Conservation (phyloP, 2,888 invertebrate genomes). For the Eupithecia dodoneata region DNA sequence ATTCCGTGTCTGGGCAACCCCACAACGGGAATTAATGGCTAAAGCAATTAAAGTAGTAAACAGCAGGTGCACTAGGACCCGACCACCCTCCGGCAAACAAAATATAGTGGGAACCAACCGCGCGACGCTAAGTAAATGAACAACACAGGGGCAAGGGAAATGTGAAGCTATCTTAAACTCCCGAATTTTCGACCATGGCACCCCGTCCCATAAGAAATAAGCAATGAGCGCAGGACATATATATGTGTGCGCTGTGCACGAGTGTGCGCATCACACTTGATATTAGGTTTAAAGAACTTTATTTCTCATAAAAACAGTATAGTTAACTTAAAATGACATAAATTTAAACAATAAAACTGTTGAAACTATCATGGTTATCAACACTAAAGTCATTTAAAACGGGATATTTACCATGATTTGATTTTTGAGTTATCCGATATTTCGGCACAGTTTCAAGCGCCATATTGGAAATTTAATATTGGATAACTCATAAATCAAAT, state of each 20-base stretch:
- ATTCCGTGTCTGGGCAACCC: conserved; percentile 62
- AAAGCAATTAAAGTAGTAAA: conserved; percentile 80
- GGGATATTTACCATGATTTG: too few relatives aligned
- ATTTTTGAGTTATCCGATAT: too few relatives aligned
- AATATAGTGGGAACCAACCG: conserved; percentile 69
- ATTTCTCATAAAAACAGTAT: too few relatives aligned
- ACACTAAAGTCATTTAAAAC: too few relatives aligned
- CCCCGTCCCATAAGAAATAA: neutral
- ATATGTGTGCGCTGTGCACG: neutral
- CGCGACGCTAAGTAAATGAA: conserved; percentile 50
- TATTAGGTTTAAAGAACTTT: too few relatives aligned
- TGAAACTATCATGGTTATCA: too few relatives aligned
- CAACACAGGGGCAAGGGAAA: conserved; percentile 44
- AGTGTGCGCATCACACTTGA: neutral
- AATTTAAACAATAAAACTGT: too few relatives aligned
- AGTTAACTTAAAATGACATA: too few relatives aligned
- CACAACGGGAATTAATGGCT: conserved; percentile 76
- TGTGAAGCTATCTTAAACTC: conserved; percentile 9
- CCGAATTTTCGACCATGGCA: neutral
- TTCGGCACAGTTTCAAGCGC: too few relatives aligned
- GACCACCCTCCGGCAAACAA: conserved; percentile 63
- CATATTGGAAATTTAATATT: too few relatives aligned
- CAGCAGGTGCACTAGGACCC: conserved; percentile 73
- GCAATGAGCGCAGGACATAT: neutral
- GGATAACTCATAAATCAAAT: too few relatives aligned